phyloP scores from a whole-genome alignment of 2,797 vertebrate genomes.

The Ctenopoma kingsleyae region DNA sequence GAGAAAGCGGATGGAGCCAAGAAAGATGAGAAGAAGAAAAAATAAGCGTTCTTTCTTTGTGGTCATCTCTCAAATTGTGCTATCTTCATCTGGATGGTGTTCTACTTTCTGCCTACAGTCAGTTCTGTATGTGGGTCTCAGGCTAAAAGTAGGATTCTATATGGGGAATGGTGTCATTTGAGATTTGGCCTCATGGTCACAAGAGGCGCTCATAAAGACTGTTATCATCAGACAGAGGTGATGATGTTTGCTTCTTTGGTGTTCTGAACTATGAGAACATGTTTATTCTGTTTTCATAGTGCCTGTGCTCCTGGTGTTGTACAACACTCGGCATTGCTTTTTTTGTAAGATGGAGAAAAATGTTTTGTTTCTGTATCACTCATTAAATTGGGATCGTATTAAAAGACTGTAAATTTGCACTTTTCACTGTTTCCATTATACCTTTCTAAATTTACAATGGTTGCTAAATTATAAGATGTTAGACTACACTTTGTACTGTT shows the following conservation, averaged over 20 bases:
- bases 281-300: conserved; percentile 61
- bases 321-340: conserved; percentile 46
- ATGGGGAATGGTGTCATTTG: conserved; percentile 74
- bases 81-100: conserved; percentile 57
- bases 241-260: conserved; percentile 56
- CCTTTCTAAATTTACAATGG: neutral
- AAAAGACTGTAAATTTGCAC: conserved; percentile 36
- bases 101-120: conserved; percentile 69
- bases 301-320: conserved; percentile 43
- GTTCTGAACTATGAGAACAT: conserved; percentile 63
- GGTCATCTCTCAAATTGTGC: conserved; percentile 59
- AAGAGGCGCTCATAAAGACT: conserved; percentile 74
- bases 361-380: conserved; percentile 68
- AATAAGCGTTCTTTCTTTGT: conserved; percentile 64
- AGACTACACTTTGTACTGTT: neutral
- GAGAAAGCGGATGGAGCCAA: conserved; percentile 84
- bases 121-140: conserved; percentile 71
- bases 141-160: conserved; percentile 79
- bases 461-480: neutral
- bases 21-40: conserved; percentile 87
- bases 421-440: conserved; percentile 29
- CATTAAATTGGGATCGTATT: conserved; percentile 76
- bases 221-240: conserved; percentile 64
- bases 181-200: conserved; percentile 68
- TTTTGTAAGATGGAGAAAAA: conserved; percentile 72